Conservation (phyloP, 1,140 invertebrate species). For the Zophobas atratus region DNA sequence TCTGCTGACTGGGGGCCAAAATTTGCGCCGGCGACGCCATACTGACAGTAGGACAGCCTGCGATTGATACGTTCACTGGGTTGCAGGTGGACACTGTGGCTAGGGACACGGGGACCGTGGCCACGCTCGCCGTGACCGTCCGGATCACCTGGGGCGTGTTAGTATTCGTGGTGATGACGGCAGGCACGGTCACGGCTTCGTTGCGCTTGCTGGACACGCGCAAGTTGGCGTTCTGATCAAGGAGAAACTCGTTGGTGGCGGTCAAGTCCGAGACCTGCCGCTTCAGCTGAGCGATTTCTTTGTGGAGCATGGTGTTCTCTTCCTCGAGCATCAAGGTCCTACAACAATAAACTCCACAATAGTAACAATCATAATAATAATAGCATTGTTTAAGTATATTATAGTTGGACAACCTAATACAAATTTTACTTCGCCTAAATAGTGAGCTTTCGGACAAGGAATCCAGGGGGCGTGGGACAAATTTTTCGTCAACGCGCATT, state of each 20-base stretch:
- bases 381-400: no score
- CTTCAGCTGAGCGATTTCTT: conserved; percentile 83
- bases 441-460: no score
- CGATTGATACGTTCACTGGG: conserved; percentile 70
- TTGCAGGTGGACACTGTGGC: conserved; percentile 69
- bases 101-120: conserved; percentile 77
- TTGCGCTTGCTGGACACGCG: conserved; percentile 76
- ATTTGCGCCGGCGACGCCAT: conserved; percentile 72
- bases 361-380: no score
- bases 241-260: conserved; percentile 86
- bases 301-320: conserved; percentile 80
- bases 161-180: conserved; percentile 74
- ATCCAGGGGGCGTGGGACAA: no score
- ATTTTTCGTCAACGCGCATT: no score
- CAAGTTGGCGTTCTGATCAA: conserved; percentile 86
- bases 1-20: conserved; percentile 67
- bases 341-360: conserved; percentile 55
- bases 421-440: no score
- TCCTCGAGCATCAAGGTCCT: conserved; percentile 78
- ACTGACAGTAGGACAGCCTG: conserved; percentile 75
- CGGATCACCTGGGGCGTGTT: conserved; percentile 70
- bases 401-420: no score
- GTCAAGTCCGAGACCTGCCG: conserved; percentile 77
- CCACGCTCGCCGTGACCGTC: conserved; percentile 75
- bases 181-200: conserved; percentile 72